Percentiles rank a stretch among this genome's conserved stretches.
phyloP scores from a whole-genome alignment of 2,888 invertebrate genomes.

The Papilio gigon region DNA sequence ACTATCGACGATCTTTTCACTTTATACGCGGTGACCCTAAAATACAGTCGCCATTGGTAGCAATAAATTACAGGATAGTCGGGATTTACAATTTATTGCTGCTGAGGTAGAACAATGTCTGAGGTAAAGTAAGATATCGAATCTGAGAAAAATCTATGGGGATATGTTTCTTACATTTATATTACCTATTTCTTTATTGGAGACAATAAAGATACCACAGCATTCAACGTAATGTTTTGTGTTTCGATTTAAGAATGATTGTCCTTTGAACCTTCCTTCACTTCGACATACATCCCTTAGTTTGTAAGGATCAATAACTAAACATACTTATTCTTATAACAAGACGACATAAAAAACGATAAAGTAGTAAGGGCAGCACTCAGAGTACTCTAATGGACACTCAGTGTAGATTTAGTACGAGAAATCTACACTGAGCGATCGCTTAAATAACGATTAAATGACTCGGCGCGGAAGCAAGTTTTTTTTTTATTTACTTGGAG shows the following conservation, averaged over 20 bases:
- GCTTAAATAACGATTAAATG: no score
- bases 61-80: conserved; percentile 34
- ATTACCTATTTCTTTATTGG: conserved; percentile 3
- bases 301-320: not conserved
- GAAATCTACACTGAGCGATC: no score
- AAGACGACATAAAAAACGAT: no score
- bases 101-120: conserved; percentile 33
- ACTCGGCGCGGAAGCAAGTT: no score
- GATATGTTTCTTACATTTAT: conserved; percentile 10
- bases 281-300: not conserved
- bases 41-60: conserved; percentile 35
- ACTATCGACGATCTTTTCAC: conserved; percentile 30
- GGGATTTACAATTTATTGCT: conserved; percentile 37
- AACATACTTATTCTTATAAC: no score
- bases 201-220: not conserved
- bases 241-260: not conserved
- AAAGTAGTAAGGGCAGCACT: no score
- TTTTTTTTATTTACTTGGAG: no score
- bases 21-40: conserved; percentile 37
- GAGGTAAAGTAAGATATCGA: conserved; percentile 28
- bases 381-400: no score
- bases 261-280: not conserved
- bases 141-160: conserved; percentile 23
- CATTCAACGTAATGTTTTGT: not conserved
- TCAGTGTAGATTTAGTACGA: no score